Evolutionary conservation across 2,113 vertebrate species (phyloP).

Genomic region (Larimichthys crocea): DNA sequence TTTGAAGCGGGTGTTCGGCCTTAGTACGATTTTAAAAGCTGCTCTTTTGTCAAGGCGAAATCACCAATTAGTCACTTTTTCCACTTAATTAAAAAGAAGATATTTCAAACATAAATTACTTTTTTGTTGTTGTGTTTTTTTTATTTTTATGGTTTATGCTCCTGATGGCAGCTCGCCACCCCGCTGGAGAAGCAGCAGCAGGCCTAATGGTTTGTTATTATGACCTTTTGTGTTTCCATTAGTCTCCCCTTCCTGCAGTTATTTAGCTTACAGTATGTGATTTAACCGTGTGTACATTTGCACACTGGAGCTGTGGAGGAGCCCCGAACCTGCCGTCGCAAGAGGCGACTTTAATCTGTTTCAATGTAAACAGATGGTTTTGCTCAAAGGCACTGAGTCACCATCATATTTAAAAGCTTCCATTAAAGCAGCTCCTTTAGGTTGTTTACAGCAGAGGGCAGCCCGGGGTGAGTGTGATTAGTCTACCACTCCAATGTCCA

Average conservation of each 20-base stretch:
- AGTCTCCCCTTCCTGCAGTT: slow-evolving; percentile 83
- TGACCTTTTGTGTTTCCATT: slow-evolving; percentile 97
- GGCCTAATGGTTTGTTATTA: slow-evolving; percentile 94
- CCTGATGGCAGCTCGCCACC: slow-evolving; percentile 71
- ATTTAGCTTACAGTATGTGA: slow-evolving; percentile 75
- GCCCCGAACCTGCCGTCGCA: slow-evolving; percentile 82
- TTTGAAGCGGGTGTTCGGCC: no score
- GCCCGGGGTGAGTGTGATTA: slow-evolving; percentile 72
- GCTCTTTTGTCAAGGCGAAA: background rate
- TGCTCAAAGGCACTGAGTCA: slow-evolving; percentile 71
- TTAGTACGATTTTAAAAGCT: background rate
- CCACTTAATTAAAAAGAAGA: background rate
- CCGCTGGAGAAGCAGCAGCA: slow-evolving; percentile 83
- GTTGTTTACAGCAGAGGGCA: slow-evolving; percentile 76
- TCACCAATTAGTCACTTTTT: background rate
- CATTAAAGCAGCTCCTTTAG: slow-evolving; percentile 76
- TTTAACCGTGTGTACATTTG: slow-evolving; percentile 92
- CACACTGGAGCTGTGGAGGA: slow-evolving; percentile 80
- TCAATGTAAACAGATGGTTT: slow-evolving; percentile 76
- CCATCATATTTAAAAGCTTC: slow-evolving; percentile 75
- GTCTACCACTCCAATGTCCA: slow-evolving; percentile 71
- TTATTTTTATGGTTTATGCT: slow-evolving; percentile 5
- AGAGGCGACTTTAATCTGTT: slow-evolving; percentile 90
- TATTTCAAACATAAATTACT: background rate
- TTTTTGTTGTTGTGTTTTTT: background rate